Percentiles rank a stretch among this genome's conserved stretches.
Evolutionary conservation across 2,113 vertebrate species (phyloP).

Genomic region (Dicentrarchus labrax): DNA sequence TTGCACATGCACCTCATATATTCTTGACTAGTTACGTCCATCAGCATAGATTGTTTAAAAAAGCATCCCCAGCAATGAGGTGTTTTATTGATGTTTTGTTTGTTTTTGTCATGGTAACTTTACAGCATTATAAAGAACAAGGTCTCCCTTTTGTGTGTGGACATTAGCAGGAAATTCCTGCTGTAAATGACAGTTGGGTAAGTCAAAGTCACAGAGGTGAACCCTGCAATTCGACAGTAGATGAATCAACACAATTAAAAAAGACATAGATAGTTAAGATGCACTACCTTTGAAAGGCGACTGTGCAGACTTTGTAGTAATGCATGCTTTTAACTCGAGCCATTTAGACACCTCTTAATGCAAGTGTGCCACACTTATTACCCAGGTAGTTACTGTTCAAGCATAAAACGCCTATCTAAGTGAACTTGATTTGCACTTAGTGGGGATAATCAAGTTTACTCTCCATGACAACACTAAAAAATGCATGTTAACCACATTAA

Average conservation of each 20-base stretch:
- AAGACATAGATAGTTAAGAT: constrained; percentile 20
- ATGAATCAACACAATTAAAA: constrained; percentile 39
- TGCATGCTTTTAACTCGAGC: constrained; percentile 50
- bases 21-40: not conserved
- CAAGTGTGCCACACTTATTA: constrained; percentile 45
- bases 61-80: not conserved
- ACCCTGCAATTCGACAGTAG: constrained; percentile 5
- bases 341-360: constrained; percentile 56
- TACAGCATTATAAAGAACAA: not conserved
- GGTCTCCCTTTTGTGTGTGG: not conserved
- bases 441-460: constrained; percentile 66
- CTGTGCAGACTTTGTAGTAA: constrained; percentile 11
- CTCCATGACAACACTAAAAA: constrained; percentile 52
- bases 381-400: constrained; percentile 57
- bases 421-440: constrained; percentile 69
- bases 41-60: not conserved
- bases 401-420: constrained; percentile 57
- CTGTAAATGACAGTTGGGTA: not conserved
- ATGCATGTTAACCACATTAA: constrained; percentile 59
- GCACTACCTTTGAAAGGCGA: constrained; percentile 18
- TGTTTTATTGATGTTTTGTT: not conserved
- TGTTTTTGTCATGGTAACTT: not conserved
- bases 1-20: not conserved
- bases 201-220: not conserved
- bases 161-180: not conserved